A percentile compares a stretch with the other conserved stretches of the same genome.
These are phyloP conservation scores for Stenurella melanura DNA, from an alignment of 2,888 invertebrate genomes.

Conservation along the genomic window DNA sequence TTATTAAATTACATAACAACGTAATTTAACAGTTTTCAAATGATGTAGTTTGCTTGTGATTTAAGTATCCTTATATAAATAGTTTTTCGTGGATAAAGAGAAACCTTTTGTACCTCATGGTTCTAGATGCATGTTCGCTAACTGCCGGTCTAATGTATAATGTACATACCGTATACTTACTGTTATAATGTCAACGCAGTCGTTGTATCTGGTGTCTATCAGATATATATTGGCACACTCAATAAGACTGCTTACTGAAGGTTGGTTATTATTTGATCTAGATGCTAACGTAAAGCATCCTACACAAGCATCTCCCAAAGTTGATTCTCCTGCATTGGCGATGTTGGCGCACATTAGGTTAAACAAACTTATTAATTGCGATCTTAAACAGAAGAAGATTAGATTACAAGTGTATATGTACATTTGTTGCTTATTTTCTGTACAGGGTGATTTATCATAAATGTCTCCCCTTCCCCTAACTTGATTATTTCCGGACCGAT, in stretches of 20 bases:
- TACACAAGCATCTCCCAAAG: constrained; percentile 76
- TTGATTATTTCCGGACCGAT: too few species aligned
- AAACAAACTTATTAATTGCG: constrained; percentile 75
- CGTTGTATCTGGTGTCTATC: constrained; percentile 74
- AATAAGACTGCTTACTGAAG: constrained; percentile 75
- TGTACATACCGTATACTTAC: constrained; percentile 66
- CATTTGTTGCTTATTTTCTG: too few species aligned
- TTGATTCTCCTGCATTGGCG: constrained; percentile 77
- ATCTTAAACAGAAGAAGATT: constrained; percentile 64
- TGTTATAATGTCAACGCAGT: constrained; percentile 75
- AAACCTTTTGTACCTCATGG: too few species aligned
- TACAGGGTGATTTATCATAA: too few species aligned
- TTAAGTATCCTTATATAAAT: too few species aligned
- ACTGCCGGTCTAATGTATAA: too few species aligned
- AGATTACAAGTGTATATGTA: neutral
- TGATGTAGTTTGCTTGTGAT: too few species aligned
- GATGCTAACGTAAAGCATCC: constrained; percentile 75
- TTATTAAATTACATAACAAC: too few species aligned
- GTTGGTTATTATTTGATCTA: constrained; percentile 73
- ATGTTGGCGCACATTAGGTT: constrained; percentile 79
- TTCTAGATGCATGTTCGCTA: too few species aligned
- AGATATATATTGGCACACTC: constrained; percentile 77
- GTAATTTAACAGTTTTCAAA: too few species aligned
- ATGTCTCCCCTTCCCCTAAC: too few species aligned
- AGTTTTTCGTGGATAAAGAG: too few species aligned